Evolutionary conservation across 2,797 vertebrate genomes (phyloP).

Genomic region (Echiichthys vipera): DNA sequence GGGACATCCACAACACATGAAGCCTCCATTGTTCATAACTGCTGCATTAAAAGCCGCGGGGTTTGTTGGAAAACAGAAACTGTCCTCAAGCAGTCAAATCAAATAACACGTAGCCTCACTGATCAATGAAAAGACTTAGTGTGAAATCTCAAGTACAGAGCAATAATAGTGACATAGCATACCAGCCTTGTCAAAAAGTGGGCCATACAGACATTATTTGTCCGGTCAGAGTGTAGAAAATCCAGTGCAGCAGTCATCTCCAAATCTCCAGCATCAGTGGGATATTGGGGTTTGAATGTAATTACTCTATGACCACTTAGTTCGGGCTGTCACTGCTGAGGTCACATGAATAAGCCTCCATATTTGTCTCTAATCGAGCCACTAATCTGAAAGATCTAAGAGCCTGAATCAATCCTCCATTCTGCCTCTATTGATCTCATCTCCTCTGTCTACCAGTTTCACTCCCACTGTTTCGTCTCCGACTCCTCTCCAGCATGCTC

Average conservation of each 20-base stretch:
- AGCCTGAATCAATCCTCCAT: slow-evolving; percentile 81
- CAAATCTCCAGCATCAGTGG: slow-evolving; percentile 70
- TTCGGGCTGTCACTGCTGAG: slow-evolving; percentile 76
- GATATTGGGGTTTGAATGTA: slow-evolving; percentile 74
- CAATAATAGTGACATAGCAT: slow-evolving; percentile 25
- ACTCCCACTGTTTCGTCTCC: slow-evolving; percentile 58
- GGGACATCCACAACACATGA: slow-evolving; percentile 34
- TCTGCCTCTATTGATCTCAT: slow-evolving; percentile 83
- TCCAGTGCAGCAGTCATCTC: slow-evolving; percentile 47
- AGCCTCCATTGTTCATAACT: slow-evolving; percentile 38
- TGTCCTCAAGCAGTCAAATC: background rate
- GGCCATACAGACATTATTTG: slow-evolving; percentile 58
- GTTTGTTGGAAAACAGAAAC: slow-evolving; percentile 25
- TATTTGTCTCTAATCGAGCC: slow-evolving; percentile 80
- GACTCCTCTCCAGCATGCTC: slow-evolving; percentile 63
- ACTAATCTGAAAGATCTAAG: slow-evolving; percentile 84
- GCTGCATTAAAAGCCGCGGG: slow-evolving; percentile 14
- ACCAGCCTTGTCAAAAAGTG: slow-evolving; percentile 49
- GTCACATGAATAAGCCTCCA: slow-evolving; percentile 81
- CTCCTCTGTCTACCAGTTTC: slow-evolving; percentile 76
- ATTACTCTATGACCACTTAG: slow-evolving; percentile 78
- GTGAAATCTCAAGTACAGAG: slow-evolving; percentile 26
- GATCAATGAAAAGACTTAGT: slow-evolving; percentile 23
- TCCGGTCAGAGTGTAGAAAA: slow-evolving; percentile 48
- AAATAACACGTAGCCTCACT: background rate